Conservation (phyloP, 2,113 vertebrate genomes). For the Equus przewalskii region DNA sequence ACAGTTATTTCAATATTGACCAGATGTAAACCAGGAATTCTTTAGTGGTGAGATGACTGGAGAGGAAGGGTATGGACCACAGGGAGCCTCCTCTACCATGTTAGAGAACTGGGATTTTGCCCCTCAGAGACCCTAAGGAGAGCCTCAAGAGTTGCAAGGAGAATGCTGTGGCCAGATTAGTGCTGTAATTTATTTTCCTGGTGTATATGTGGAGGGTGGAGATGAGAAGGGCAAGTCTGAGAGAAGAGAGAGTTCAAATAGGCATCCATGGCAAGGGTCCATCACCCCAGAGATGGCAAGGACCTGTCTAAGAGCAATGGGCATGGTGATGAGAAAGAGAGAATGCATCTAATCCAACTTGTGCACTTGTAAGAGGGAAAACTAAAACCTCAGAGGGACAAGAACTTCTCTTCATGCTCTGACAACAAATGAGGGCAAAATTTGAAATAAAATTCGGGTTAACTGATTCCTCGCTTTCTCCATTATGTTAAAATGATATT, state of each 20-base stretch:
- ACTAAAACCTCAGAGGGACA: background rate
- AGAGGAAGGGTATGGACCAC: background rate
- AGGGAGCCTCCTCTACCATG: background rate
- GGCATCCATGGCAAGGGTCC: background rate
- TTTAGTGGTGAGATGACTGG: background rate
- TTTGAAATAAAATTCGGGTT: conserved; percentile 43
- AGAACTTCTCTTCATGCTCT: background rate
- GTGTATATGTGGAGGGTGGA: background rate
- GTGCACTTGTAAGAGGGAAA: background rate
- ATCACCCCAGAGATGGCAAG: background rate
- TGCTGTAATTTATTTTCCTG: background rate
- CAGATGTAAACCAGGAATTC: background rate
- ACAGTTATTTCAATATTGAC: background rate
- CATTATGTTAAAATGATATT: conserved; percentile 38
- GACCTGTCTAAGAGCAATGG: background rate
- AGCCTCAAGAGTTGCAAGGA: background rate
- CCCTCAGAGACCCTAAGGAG: background rate
- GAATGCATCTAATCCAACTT: background rate
- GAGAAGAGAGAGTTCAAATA: background rate
- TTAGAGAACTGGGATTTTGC: background rate
- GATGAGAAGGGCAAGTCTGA: background rate
- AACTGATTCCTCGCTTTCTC: conserved; percentile 11
- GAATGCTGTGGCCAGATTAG: background rate
- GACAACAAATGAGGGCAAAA: background rate
- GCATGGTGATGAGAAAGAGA: background rate